Conservation (phyloP, 2,113 vertebrate genomes). For the Elgaria multicarinata region DNA sequence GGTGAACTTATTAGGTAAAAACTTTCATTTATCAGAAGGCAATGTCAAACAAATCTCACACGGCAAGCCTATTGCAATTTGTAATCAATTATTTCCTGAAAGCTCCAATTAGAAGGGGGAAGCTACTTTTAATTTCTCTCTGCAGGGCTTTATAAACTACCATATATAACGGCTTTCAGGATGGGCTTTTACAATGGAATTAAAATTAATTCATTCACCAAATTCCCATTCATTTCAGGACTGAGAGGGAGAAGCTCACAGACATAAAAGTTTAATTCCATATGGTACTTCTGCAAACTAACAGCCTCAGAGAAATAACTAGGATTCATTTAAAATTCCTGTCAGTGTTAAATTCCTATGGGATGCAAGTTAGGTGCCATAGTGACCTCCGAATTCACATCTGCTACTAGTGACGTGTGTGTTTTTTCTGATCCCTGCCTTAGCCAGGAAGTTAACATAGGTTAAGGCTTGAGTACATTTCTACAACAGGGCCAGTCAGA, state of each 20-base stretch:
- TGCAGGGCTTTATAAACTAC: conserved; percentile 49
- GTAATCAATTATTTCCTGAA: conserved; percentile 66
- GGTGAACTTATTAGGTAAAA: conserved; percentile 49
- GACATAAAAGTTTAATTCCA: conserved; percentile 48
- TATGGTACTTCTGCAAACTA: conserved; percentile 52
- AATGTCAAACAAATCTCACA: conserved; percentile 54
- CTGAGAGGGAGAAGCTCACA: conserved; percentile 39
- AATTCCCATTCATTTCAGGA: conserved; percentile 64
- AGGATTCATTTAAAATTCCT: conserved; percentile 9
- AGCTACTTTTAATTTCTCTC: conserved; percentile 52
- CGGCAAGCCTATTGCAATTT: conserved; percentile 40
- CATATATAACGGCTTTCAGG: conserved; percentile 41
- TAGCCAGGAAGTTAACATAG: conserved; percentile 57
- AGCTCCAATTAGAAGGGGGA: conserved; percentile 59
- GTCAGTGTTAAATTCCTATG: conserved; percentile 34
- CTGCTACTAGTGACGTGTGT: neutral
- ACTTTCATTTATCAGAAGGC: conserved; percentile 48
- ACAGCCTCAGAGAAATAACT: conserved; percentile 33
- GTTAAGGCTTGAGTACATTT: conserved; percentile 50
- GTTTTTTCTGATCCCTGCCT: neutral
- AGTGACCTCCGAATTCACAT: neutral
- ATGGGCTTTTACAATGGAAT: conserved; percentile 29
- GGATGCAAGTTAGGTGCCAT: conserved; percentile 45
- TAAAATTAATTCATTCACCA: conserved; percentile 63
- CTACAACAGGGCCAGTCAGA: neutral